These are phyloP conservation scores for Hydraecia micacea DNA, from an alignment of 2,888 invertebrate species.

Conservation along the genomic window DNA sequence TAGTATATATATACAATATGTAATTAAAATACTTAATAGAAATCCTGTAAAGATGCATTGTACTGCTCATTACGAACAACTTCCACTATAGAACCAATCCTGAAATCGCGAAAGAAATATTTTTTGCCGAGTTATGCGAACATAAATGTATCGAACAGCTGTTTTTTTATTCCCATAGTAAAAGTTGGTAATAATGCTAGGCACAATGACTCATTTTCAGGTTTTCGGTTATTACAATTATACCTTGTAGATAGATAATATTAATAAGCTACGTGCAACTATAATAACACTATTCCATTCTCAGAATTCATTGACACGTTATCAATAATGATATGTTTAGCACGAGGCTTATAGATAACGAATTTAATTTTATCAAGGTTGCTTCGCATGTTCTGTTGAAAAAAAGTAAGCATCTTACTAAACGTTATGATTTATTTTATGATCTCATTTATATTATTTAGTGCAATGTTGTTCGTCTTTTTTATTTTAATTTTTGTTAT, in stretches of 20 bases:
- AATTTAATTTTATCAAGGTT: constrained; percentile 29
- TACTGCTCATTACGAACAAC: too few relatives aligned
- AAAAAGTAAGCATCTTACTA: background rate
- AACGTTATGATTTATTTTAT: too few relatives aligned
- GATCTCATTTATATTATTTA: too few relatives aligned
- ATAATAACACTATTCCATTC: constrained; percentile 33
- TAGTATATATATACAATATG: too few relatives aligned
- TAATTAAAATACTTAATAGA: too few relatives aligned
- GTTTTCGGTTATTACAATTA: background rate
- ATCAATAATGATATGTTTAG: constrained; percentile 35
- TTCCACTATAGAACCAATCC: too few relatives aligned
- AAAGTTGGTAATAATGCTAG: background rate
- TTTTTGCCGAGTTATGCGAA: background rate
- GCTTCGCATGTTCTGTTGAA: background rate
- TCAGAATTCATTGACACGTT: constrained; percentile 45
- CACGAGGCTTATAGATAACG: constrained; percentile 33
- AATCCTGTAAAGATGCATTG: too few relatives aligned
- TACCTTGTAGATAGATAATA: background rate
- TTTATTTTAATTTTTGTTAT: too few relatives aligned
- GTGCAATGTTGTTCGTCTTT: too few relatives aligned
- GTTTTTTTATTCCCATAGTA: background rate
- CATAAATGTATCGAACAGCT: background rate
- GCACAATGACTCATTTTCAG: background rate
- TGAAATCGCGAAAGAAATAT: too few relatives aligned
- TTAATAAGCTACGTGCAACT: background rate